phyloP scores from a whole-genome alignment of 2,888 invertebrate species.

The Strigamia crassipes region DNA sequence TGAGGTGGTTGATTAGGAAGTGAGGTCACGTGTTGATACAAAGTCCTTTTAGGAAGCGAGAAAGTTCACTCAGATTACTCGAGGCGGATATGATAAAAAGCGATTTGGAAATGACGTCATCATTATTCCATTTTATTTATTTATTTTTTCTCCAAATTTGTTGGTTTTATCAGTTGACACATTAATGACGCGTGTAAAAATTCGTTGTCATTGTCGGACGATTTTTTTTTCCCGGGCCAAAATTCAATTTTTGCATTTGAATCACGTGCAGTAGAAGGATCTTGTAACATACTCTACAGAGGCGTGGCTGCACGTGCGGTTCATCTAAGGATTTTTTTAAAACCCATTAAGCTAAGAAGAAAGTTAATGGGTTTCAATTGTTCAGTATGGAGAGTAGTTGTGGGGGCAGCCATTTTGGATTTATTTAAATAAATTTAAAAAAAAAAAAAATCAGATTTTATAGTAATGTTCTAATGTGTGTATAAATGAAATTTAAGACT shows the following conservation, averaged over 20 bases:
- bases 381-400: background rate
- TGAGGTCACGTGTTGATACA: constrained; percentile 10
- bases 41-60: constrained; percentile 10
- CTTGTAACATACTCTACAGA: background rate
- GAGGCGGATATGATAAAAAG: constrained; percentile 8
- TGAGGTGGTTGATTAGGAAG: background rate
- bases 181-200: too few relatives aligned
- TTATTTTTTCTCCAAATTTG: background rate
- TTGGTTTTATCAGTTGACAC: background rate
- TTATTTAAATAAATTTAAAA: too few relatives aligned
- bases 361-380: background rate
- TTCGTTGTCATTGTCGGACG: too few relatives aligned
- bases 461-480: background rate
- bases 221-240: background rate
- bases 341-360: background rate
- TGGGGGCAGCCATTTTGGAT: background rate
- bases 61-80: constrained; percentile 10
- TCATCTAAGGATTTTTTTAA: background rate
- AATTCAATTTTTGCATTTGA: background rate
- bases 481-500: background rate
- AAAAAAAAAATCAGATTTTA: too few relatives aligned
- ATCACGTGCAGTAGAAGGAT: background rate
- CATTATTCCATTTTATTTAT: background rate
- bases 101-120: background rate
- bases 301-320: constrained; percentile 10